These are phyloP conservation scores for Ommatoiulus sabulosus DNA, from an alignment of 2,888 invertebrate species.

Conservation along the genomic window DNA sequence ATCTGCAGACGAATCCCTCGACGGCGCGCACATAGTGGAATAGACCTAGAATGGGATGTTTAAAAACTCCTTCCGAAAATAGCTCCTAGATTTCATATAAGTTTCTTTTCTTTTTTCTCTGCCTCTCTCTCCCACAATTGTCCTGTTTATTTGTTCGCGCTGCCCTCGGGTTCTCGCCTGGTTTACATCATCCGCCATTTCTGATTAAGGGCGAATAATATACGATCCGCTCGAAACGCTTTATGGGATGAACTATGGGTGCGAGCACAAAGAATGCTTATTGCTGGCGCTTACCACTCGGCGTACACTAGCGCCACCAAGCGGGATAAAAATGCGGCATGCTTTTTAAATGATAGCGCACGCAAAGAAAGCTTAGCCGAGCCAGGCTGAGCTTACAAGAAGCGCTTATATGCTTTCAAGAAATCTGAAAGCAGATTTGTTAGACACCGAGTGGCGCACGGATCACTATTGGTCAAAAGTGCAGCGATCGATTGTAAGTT, in stretches of 20 bases:
- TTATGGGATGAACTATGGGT: neutral
- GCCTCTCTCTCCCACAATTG: neutral
- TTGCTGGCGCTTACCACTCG: too few relatives aligned
- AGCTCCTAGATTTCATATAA: neutral
- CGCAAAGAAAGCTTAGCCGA: too few relatives aligned
- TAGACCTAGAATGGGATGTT: neutral
- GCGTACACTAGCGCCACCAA: too few relatives aligned
- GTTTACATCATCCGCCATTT: neutral
- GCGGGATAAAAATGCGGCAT: too few relatives aligned
- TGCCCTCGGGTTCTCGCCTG: neutral
- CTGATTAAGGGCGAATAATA: neutral
- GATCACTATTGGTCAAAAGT: too few relatives aligned
- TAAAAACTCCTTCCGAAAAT: neutral
- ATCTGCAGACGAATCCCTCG: neutral
- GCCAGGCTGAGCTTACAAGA: too few relatives aligned
- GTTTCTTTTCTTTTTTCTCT: neutral
- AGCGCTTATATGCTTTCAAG: too few relatives aligned
- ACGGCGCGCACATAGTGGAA: neutral
- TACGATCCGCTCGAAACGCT: neutral
- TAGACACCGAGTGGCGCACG: too few relatives aligned
- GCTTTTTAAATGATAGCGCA: too few relatives aligned
- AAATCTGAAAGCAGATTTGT: too few relatives aligned
- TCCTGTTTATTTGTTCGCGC: conserved; percentile 8
- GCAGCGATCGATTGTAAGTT: too few relatives aligned
- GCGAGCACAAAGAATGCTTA: too few relatives aligned